phyloP scores from a whole-genome alignment of 2,888 invertebrate species.

The Hipparchia sbordonii region DNA sequence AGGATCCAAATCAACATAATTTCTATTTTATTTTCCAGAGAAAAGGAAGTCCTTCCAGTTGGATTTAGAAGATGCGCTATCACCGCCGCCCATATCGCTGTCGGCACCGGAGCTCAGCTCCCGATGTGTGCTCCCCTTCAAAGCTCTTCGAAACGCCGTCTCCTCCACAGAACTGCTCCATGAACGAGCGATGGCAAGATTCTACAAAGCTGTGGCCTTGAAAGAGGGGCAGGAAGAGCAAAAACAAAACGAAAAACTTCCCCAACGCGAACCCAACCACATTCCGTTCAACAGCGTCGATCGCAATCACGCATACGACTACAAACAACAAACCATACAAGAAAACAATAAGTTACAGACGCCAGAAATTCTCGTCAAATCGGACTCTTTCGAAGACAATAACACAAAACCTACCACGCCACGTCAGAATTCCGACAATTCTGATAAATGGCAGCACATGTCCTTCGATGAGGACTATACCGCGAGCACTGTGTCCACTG shows the following conservation, averaged over 20 bases:
- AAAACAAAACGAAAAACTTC: slow-evolving; percentile 52
- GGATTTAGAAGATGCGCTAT: slow-evolving; percentile 85
- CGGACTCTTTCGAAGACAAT: slow-evolving; percentile 62
- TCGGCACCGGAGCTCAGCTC: slow-evolving; percentile 90
- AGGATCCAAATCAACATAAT: not conserved
- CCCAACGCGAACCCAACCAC: slow-evolving; percentile 55
- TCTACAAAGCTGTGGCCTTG: slow-evolving; percentile 89
- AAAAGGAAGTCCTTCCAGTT: slow-evolving; percentile 84
- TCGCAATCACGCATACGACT: slow-evolving; percentile 37
- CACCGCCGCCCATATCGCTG: slow-evolving; percentile 91
- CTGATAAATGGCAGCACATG: slow-evolving; percentile 75
- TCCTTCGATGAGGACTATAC: slow-evolving; percentile 85
- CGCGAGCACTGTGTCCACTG: slow-evolving; percentile 84
- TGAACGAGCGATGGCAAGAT: slow-evolving; percentile 91
- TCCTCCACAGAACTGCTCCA: slow-evolving; percentile 93
- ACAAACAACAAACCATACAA: slow-evolving; percentile 36
- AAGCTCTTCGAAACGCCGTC: slow-evolving; percentile 87
- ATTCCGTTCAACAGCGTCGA: slow-evolving; percentile 62
- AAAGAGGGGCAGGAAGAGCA: slow-evolving; percentile 85
- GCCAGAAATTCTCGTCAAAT: slow-evolving; percentile 63
- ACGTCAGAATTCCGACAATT: slow-evolving; percentile 59
- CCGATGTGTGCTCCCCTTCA: slow-evolving; percentile 73
- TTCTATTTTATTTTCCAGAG: slow-evolving; percentile 55
- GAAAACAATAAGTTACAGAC: slow-evolving; percentile 43
- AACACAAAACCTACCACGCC: slow-evolving; percentile 40